These are phyloP conservation scores for Melanostoma mellinum DNA, from an alignment of 2,888 invertebrate genomes.

Conservation along the genomic window DNA sequence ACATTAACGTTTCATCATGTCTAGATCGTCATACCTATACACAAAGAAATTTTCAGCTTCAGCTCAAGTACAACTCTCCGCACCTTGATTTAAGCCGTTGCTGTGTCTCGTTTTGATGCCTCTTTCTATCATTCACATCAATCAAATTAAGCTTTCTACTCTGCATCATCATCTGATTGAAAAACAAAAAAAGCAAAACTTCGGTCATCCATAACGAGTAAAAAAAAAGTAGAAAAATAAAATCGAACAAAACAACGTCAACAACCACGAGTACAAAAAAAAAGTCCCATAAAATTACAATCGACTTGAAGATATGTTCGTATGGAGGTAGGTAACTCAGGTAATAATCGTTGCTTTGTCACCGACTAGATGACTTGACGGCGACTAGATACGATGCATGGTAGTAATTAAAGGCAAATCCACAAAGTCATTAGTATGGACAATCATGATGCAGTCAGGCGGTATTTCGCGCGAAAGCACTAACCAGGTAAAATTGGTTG, in stretches of 20 bases:
- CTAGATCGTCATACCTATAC: neutral
- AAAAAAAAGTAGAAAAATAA: constrained; percentile 36
- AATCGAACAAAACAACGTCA: constrained; percentile 30
- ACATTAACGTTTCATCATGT: constrained; percentile 18
- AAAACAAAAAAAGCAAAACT: constrained; percentile 9
- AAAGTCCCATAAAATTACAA: constrained; percentile 14
- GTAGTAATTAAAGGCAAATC: constrained; percentile 63
- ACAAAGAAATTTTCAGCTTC: constrained; percentile 26
- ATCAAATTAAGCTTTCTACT: constrained; percentile 65
- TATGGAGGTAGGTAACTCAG: neutral
- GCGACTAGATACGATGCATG: constrained; percentile 19
- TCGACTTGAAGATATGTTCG: neutral
- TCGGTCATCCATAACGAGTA: constrained; percentile 43
- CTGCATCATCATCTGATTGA: constrained; percentile 45
- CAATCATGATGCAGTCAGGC: constrained; percentile 59
- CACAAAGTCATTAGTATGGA: constrained; percentile 65
- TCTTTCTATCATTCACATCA: constrained; percentile 44
- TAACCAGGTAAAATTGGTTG: constrained; percentile 29
- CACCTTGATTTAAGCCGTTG: constrained; percentile 25
- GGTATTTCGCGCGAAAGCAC: constrained; percentile 51
- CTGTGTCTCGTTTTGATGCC: constrained; percentile 18
- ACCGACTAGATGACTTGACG: constrained; percentile 1
- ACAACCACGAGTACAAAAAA: constrained; percentile 15
- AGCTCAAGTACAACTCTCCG: constrained; percentile 18
- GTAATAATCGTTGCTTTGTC: constrained; percentile 31